Evolutionary conservation across 2,113 vertebrate species (phyloP).

Genomic region (Grammomys dolichurus): DNA sequence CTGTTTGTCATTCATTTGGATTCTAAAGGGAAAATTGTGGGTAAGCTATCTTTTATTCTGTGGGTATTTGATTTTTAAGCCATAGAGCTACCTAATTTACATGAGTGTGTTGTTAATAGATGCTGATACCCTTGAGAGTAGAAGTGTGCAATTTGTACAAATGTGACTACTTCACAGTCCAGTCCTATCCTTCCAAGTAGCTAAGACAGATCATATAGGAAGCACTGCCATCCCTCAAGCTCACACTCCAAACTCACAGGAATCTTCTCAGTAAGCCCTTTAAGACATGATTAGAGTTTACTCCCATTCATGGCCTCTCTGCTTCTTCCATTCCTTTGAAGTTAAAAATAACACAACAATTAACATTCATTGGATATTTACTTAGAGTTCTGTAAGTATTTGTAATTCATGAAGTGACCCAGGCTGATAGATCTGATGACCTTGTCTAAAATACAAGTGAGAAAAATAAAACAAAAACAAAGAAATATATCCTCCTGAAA

Average conservation of each 20-base stretch:
- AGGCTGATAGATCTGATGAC: constrained; percentile 20
- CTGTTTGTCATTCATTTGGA: constrained; percentile 78
- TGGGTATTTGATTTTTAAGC: constrained; percentile 72
- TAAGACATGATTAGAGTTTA: constrained; percentile 12
- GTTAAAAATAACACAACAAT: background rate
- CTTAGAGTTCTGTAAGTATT: background rate
- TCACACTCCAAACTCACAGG: background rate
- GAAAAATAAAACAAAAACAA: constrained; percentile 29
- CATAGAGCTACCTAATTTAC: constrained; percentile 61
- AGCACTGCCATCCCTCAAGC: background rate
- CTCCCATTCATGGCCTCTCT: background rate
- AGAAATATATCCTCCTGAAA: background rate
- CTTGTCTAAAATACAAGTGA: constrained; percentile 26
- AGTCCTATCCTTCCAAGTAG: constrained; percentile 32
- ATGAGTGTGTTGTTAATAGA: constrained; percentile 52
- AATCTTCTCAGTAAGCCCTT: background rate
- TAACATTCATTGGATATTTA: constrained; percentile 11
- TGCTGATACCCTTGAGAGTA: constrained; percentile 69
- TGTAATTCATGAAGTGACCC: constrained; percentile 13
- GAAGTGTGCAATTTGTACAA: constrained; percentile 61
- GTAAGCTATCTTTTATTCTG: constrained; percentile 64
- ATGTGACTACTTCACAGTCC: constrained; percentile 57
- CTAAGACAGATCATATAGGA: background rate
- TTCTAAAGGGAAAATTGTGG: constrained; percentile 67
- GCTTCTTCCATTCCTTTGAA: constrained; percentile 2